These are phyloP conservation scores for Phytoseiulus persimilis DNA, from an alignment of 2,888 invertebrate species.

Conservation along the genomic window DNA sequence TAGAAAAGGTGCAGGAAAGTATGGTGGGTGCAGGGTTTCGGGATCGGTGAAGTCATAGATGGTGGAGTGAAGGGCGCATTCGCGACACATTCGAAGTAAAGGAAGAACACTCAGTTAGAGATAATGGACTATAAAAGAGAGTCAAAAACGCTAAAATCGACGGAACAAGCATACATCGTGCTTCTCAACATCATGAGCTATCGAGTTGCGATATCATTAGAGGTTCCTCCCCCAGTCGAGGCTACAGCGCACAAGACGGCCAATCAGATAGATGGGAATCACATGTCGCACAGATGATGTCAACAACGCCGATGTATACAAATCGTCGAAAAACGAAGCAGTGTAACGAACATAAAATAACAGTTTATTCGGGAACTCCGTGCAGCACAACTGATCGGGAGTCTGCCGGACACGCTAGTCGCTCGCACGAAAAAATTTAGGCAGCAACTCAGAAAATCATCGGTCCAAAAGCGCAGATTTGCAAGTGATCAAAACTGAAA, in stretches of 20 bases:
- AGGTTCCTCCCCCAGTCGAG: neutral
- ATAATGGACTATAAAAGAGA: neutral
- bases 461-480: neutral
- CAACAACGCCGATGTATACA: neutral
- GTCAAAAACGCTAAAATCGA: neutral
- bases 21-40: neutral
- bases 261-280: neutral
- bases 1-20: neutral
- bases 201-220: neutral
- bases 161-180: neutral
- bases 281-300: neutral
- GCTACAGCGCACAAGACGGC: neutral
- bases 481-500: neutral
- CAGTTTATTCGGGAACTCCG: neutral
- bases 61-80: neutral
- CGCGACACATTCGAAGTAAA: neutral
- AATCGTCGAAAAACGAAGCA: neutral
- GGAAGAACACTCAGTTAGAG: neutral
- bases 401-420: no score
- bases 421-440: neutral
- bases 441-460: neutral
- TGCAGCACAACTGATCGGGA: neutral
- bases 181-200: neutral
- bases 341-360: neutral
- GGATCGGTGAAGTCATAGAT: neutral